phyloP scores from a whole-genome alignment of 2,888 invertebrate species.

The Cantharis rufa region DNA sequence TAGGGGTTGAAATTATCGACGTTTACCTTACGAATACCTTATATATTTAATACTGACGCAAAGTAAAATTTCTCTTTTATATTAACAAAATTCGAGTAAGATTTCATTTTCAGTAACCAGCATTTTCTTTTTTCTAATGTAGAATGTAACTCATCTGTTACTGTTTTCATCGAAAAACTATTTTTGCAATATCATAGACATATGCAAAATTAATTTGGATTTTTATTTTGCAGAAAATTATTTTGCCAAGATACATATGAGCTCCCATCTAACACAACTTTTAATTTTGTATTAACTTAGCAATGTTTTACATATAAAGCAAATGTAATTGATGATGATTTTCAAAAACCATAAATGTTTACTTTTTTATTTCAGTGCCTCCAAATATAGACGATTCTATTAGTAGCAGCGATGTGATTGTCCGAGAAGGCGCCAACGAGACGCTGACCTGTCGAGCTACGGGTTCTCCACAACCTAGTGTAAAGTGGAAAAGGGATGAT shows the following conservation, averaged over 20 bases:
- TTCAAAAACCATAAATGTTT: slow-evolving; percentile 2
- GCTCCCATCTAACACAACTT: not conserved
- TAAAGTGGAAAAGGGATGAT: slow-evolving; percentile 92
- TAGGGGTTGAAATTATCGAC: slow-evolving; percentile 42
- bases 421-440: slow-evolving; percentile 87
- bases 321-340: not conserved
- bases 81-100: slow-evolving; percentile 11
- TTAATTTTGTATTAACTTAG: not conserved
- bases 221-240: not conserved
- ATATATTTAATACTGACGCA: slow-evolving; percentile 27
- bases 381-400: slow-evolving; percentile 90
- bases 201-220: not conserved
- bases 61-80: slow-evolving; percentile 23
- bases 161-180: not conserved
- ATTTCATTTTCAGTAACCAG: not conserved
- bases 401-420: slow-evolving; percentile 90
- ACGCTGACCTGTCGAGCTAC: slow-evolving; percentile 86
- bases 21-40: slow-evolving; percentile 38
- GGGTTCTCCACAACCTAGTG: slow-evolving; percentile 85
- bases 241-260: not conserved
- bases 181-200: not conserved
- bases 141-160: not conserved
- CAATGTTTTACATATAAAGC: not conserved
- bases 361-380: slow-evolving; percentile 68
- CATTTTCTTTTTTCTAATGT: not conserved